Percentiles rank a stretch among this genome's conserved stretches.
Evolutionary conservation across 1,140 invertebrate genomes (phyloP).

Genomic region (Monochamus saltuarius): DNA sequence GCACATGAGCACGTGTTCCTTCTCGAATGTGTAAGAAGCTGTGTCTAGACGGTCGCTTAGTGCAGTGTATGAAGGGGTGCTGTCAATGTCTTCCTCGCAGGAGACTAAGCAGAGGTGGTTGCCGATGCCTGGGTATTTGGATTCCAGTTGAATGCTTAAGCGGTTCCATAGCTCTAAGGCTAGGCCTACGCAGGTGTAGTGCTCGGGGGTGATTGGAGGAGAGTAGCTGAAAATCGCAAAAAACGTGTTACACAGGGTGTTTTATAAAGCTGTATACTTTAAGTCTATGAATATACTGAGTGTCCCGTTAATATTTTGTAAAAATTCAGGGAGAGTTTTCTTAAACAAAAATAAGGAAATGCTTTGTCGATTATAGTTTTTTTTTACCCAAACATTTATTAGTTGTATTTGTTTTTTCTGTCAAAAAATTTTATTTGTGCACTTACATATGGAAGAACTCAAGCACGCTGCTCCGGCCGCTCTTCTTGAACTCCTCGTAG

Average conservation of each 20-base stretch:
- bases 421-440: background rate
- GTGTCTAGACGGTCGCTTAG: slow-evolving; percentile 55
- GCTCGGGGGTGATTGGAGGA: slow-evolving; percentile 72
- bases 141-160: slow-evolving; percentile 56
- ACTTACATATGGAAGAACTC: slow-evolving; percentile 66
- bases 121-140: slow-evolving; percentile 65
- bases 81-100: slow-evolving; percentile 82
- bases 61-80: slow-evolving; percentile 66
- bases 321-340: no score
- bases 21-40: slow-evolving; percentile 68
- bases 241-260: no score
- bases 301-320: no score
- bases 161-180: slow-evolving; percentile 73
- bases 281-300: no score
- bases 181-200: slow-evolving; percentile 86
- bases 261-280: background rate
- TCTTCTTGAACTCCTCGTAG: slow-evolving; percentile 69
- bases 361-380: no score
- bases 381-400: no score
- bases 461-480: slow-evolving; percentile 60
- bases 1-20: slow-evolving; percentile 86
- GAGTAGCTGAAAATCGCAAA: slow-evolving; percentile 53
- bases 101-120: slow-evolving; percentile 74
- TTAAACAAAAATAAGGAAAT: no score
- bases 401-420: no score